A percentile compares a stretch with the other conserved stretches of the same genome.
Evolutionary conservation across 2,797 vertebrate genomes (phyloP).

Genomic region (Chaetodon trifasciatus): DNA sequence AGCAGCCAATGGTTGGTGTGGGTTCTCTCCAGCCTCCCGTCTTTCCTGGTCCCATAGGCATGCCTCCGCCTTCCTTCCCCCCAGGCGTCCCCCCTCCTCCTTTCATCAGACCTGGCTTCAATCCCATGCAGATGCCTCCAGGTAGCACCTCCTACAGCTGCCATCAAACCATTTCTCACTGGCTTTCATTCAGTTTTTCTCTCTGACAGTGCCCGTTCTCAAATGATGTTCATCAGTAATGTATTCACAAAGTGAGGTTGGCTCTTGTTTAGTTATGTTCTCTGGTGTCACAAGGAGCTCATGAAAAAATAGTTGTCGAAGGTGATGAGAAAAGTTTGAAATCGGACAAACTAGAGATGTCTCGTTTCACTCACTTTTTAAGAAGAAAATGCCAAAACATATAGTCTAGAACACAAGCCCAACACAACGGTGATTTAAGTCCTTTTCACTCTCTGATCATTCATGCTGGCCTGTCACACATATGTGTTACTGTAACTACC

Average conservation of each 20-base stretch:
- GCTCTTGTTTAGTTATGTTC: background rate
- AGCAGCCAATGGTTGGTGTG: constrained; percentile 89
- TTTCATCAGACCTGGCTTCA: constrained; percentile 96
- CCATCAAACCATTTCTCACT: background rate
- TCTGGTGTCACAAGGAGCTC: background rate
- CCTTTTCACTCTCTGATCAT: background rate
- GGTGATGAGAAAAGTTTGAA: background rate
- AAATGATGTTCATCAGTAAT: background rate
- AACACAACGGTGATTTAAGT: too few relatives aligned
- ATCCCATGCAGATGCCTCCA: constrained; percentile 97
- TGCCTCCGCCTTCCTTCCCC: constrained; percentile 94
- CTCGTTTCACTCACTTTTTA: background rate
- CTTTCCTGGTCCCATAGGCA: constrained; percentile 92
- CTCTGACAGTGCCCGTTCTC: background rate
- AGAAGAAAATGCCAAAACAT: background rate
- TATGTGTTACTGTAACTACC: background rate
- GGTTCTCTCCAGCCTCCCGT: constrained; percentile 90
- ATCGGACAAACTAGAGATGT: background rate
- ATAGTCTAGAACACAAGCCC: background rate
- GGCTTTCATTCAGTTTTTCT: constrained; percentile 3
- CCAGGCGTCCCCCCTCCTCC: constrained; percentile 90
- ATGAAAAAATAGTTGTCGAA: background rate
- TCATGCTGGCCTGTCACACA: background rate
- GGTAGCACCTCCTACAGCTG: constrained; percentile 81
- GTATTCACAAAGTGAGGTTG: background rate